Evolutionary conservation across 2,113 vertebrate genomes (phyloP).

Genomic region (Cichladusa arquata): DNA sequence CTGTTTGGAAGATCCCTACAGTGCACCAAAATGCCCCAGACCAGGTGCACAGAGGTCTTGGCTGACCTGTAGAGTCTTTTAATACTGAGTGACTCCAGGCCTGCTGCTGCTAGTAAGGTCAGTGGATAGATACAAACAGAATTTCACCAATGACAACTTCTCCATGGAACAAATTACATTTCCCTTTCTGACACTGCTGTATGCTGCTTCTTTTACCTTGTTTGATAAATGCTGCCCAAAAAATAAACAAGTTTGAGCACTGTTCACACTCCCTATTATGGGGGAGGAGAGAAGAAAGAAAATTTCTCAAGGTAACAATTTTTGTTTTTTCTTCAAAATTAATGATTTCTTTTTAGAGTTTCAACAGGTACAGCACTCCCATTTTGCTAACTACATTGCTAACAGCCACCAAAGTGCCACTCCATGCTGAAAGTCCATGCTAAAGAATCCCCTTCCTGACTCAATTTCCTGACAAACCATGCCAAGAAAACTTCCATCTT

Average conservation of each 20-base stretch:
- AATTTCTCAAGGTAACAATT: too few species aligned
- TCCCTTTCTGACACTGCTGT: not conserved
- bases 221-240: not conserved
- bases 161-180: not conserved
- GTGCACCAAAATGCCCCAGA: not conserved
- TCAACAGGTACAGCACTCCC: too few species aligned
- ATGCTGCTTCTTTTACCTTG: not conserved
- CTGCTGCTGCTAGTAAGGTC: not conserved
- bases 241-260: not conserved
- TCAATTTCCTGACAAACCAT: too few species aligned
- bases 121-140: not conserved
- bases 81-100: not conserved
- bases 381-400: too few species aligned
- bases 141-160: not conserved
- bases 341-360: too few species aligned
- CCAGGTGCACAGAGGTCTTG: not conserved
- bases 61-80: not conserved
- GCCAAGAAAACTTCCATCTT: too few species aligned
- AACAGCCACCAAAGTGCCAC: too few species aligned
- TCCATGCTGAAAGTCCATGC: too few species aligned
- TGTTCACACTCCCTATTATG: not conserved
- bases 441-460: too few species aligned
- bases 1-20: not conserved
- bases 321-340: too few species aligned
- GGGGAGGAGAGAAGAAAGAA: too few species aligned